phyloP scores from a whole-genome alignment of 2,113 vertebrate genomes.

The Apteryx owenii region DNA sequence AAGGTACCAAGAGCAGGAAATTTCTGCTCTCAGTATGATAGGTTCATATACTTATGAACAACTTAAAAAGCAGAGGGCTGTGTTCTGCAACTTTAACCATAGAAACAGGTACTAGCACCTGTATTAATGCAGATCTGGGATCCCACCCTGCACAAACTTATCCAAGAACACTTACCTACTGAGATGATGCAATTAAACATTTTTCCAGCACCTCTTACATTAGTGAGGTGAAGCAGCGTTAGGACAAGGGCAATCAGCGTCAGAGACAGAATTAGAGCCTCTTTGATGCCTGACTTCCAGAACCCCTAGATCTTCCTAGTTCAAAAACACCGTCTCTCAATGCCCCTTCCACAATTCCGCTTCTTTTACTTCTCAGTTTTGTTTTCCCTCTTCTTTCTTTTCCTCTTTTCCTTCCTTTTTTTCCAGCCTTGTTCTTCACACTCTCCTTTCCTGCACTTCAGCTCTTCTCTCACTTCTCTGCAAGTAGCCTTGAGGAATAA shows the following conservation, averaged over 20 bases:
- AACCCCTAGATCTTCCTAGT: not conserved
- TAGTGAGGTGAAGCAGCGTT: not conserved
- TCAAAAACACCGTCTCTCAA: not conserved
- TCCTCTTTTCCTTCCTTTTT: not conserved
- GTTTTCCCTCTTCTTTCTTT: not conserved
- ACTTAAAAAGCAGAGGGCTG: not conserved
- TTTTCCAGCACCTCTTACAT: not conserved
- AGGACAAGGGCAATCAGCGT: not conserved
- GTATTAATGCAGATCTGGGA: slow-evolving; percentile 5
- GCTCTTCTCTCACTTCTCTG: not conserved
- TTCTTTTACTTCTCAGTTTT: not conserved
- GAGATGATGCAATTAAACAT: not conserved
- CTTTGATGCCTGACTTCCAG: not conserved
- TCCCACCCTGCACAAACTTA: slow-evolving; percentile 14
- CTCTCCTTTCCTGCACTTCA: not conserved
- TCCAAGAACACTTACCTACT: not conserved
- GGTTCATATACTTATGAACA: slow-evolving; percentile 34
- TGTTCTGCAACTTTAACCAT: slow-evolving; percentile 25
- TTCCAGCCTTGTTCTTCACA: not conserved
- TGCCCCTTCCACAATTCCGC: not conserved
- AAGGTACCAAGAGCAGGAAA: not conserved
- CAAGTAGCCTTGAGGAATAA: not conserved
- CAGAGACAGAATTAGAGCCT: not conserved
- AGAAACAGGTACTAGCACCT: slow-evolving; percentile 30
- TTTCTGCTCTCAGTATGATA: slow-evolving; percentile 11